Conservation (phyloP, 2,113 vertebrate genomes). For the Mormyrus lacerda region DNA sequence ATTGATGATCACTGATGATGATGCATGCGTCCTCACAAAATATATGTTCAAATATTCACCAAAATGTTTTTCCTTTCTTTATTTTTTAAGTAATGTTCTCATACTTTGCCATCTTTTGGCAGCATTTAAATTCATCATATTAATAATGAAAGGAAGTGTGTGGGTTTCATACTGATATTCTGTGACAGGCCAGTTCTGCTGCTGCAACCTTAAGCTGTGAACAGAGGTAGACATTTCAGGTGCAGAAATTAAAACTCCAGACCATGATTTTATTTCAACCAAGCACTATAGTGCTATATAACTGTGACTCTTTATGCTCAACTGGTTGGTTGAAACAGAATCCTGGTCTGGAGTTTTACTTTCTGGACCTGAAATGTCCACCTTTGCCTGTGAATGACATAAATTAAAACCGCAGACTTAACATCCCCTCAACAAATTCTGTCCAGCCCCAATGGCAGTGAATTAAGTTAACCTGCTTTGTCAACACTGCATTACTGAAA, state of each 20-base stretch:
- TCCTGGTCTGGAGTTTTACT: too few species aligned
- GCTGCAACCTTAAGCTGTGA: too few species aligned
- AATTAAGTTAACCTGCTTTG: background rate
- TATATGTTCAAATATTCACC: background rate
- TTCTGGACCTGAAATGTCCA: too few species aligned
- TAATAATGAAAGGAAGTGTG: background rate
- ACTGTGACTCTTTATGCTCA: too few species aligned
- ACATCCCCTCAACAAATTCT: background rate
- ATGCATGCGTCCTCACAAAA: background rate
- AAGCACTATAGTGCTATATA: too few species aligned
- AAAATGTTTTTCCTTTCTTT: background rate
- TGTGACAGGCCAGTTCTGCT: background rate
- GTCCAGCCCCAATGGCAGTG: background rate
- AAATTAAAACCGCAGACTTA: background rate
- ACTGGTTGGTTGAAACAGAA: too few species aligned
- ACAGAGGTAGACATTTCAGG: too few species aligned
- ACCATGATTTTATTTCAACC: too few species aligned
- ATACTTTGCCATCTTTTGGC: background rate
- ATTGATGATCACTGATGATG: background rate
- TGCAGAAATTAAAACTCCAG: background rate
- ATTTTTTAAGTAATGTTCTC: background rate
- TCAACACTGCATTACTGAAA: background rate
- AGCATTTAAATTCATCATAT: background rate
- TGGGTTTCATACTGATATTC: background rate
- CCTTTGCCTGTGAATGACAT: too few species aligned